Evolutionary conservation across 2,888 invertebrate genomes (phyloP), one percentile per base, ranked within the genome.

Genomic region (Dryomyza anilis): DNA sequence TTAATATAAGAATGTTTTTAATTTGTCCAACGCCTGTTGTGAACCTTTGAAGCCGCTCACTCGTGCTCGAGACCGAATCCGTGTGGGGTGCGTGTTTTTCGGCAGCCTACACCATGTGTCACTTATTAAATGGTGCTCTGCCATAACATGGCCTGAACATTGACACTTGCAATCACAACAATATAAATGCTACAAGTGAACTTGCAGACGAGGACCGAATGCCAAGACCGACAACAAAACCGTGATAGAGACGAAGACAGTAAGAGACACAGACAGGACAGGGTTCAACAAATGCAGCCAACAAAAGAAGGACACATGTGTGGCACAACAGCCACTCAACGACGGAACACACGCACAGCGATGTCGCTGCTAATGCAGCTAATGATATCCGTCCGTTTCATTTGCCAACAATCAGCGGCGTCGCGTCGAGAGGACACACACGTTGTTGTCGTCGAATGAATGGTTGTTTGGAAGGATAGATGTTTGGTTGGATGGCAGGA

Each of bases 161-260:
- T 68, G 70, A 70, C 71, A 69, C 69, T 69, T 67, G 59, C 70
- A 70, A 70, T 71, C 70, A 71, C 66, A 71, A 70, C 67, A 71
- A 68, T 68, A 71, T 69, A 67, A 36, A 68, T 66, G 60, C 55
- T 68, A 62, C 59, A 68, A 60, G 68, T 68, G 61, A 61, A 53
- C 43, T 52, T 10, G 43, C 7, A 61, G 21, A 43, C 27, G 19
- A 25, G 43, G 39, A 39, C 12, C 6, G 19, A n/a, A n/a, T n/a
- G n/a, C n/a, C n/a, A n/a, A n/a, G n/a, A n/a, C n/a, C n/a, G n/a
- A n/a, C n/a, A n/a, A n/a, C n/a, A n/a, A n/a, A n/a, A n/a, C n/a
- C n/a, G n/a, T n/a, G n/a, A n/a, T n/a, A n/a, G n/a, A n/a, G n/a
- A n/a, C n/a, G n/a, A n/a, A n/a, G n/a, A n/a, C n/a, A n/a, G n/a